Evolutionary conservation across 2,113 vertebrate species (phyloP).

Genomic region (Blennius ocellaris): DNA sequence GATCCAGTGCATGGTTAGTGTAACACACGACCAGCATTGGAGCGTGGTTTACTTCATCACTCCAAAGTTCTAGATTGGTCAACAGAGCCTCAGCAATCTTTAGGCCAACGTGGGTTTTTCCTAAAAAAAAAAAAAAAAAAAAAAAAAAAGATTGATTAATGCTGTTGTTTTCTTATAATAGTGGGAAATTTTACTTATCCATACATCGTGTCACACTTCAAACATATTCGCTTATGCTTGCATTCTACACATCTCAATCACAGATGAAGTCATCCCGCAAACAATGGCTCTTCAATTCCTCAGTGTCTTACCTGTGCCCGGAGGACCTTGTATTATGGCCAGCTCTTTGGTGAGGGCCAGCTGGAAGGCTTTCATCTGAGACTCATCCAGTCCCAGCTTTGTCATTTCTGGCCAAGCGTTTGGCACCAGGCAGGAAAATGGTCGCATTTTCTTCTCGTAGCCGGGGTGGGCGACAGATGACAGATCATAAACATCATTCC

Average conservation of each 20-base stretch:
- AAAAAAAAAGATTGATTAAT: background rate
- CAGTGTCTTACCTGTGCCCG: conserved; percentile 89
- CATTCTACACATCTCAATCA: background rate
- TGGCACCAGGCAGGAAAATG: conserved; percentile 78
- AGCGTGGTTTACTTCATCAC: background rate
- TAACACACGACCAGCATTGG: conserved; percentile 96
- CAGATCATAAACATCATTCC: conserved; percentile 81
- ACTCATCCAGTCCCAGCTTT: conserved; percentile 88
- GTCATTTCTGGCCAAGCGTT: conserved; percentile 88
- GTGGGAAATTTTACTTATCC: background rate
- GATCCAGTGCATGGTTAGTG: conserved; percentile 97
- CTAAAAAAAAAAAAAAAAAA: conserved; percentile 74
- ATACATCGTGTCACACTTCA: no score
- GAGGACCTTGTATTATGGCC: conserved; percentile 95
- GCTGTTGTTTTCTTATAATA: no score
- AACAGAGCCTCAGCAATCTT: conserved; percentile 92
- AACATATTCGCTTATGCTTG: background rate
- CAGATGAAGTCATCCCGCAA: conserved; percentile 1
- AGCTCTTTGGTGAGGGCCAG: conserved; percentile 95
- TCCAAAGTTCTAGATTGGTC: conserved; percentile 83
- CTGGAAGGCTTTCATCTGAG: conserved; percentile 89
- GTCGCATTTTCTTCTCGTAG: conserved; percentile 30
- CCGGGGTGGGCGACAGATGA: conserved; percentile 61
- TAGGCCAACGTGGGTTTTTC: conserved; percentile 94
- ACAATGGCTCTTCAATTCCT: background rate